phyloP scores from a whole-genome alignment of 2,797 vertebrate genomes.

The Tangara arthus region DNA sequence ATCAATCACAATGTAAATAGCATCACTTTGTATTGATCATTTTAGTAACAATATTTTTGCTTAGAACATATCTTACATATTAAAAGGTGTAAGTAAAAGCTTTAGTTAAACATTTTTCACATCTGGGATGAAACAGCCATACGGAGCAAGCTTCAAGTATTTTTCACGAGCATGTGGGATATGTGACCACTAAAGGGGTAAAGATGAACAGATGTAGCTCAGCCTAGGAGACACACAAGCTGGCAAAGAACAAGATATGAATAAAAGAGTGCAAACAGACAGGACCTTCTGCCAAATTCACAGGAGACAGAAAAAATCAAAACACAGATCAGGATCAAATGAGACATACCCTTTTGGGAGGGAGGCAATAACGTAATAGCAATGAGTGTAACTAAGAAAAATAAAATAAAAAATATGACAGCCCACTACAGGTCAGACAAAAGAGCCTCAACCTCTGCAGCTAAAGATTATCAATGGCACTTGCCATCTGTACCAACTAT shows the following conservation, averaged over 20 bases:
- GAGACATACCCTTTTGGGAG: not conserved
- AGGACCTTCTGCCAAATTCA: not conserved
- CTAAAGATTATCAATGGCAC: not conserved
- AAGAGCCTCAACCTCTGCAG: not conserved
- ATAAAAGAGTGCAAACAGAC: not conserved
- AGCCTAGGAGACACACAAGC: not conserved
- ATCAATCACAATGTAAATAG: not conserved
- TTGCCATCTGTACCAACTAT: not conserved
- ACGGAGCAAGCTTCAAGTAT: not conserved
- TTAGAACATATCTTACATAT: not conserved
- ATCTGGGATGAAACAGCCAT: not conserved
- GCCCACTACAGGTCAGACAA: not conserved
- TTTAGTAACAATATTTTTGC: not conserved
- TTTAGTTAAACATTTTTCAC: not conserved
- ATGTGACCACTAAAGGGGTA: not conserved
- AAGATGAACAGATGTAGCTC: not conserved
- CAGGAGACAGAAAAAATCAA: accelerated
- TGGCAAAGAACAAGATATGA: not conserved
- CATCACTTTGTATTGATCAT: accelerated
- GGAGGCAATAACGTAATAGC: not conserved
- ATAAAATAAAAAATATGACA: not conserved
- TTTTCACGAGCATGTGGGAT: not conserved
- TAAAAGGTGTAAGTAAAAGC: not conserved
- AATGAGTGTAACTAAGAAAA: not conserved
- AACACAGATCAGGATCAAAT: not conserved